Conservation (phyloP, 2,797 vertebrate species). For the Euphonia xanthogaster region DNA sequence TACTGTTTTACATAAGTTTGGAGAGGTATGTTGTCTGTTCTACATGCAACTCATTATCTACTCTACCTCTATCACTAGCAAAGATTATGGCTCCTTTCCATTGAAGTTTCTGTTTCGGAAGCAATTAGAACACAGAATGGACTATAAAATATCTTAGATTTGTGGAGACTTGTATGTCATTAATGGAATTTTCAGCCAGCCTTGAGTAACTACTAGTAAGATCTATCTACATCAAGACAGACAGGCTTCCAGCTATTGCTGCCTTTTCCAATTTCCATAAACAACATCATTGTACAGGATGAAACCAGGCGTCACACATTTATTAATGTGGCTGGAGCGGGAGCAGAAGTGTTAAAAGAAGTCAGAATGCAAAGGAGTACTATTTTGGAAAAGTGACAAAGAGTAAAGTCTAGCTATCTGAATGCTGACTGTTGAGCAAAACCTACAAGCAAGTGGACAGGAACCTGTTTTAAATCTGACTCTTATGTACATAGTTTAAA, state of each 20-base stretch:
- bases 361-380: background rate
- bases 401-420: background rate
- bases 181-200: background rate
- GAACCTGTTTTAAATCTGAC: background rate
- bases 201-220: background rate
- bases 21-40: background rate
- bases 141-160: background rate
- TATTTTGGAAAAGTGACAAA: background rate
- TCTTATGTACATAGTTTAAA: no score
- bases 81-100: background rate
- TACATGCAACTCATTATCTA: background rate
- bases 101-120: background rate
- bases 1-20: background rate
- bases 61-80: background rate
- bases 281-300: background rate
- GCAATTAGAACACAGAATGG: background rate
- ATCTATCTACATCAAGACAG: background rate
- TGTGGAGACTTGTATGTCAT: background rate
- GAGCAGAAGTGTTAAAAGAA: background rate
- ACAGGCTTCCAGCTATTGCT: background rate
- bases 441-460: background rate
- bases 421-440: background rate
- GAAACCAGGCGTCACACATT: background rate
- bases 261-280: background rate
- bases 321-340: background rate